A percentile compares a stretch with the other conserved stretches of the same genome.
Conservation (phyloP, 1,140 invertebrate species). For the Neodiprion lecontei region DNA sequence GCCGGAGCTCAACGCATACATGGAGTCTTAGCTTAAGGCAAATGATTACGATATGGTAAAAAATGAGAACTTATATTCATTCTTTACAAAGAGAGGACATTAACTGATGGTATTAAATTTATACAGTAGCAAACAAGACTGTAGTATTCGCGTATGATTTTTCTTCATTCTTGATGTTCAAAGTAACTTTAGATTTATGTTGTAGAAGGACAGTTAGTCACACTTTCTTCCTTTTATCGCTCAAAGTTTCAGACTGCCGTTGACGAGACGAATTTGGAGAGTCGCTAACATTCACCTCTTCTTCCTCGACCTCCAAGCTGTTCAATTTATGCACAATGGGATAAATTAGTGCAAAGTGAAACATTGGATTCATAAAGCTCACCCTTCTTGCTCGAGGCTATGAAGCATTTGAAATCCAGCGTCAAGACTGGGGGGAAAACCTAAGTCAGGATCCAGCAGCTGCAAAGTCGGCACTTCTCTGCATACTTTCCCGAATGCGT, state of each 20-base stretch:
- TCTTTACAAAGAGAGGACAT: no score
- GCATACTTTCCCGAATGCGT: constrained; percentile 55
- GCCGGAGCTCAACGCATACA: no score
- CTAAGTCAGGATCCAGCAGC: constrained; percentile 58
- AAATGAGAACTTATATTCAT: no score
- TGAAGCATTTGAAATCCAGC: constrained; percentile 64
- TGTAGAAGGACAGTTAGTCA: background rate
- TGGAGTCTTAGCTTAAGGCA: no score
- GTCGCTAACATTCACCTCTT: constrained; percentile 49
- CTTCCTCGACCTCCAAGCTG: constrained; percentile 52
- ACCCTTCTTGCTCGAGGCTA: constrained; percentile 61
- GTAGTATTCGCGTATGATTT: background rate
- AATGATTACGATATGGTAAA: no score
- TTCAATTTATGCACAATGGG: constrained; percentile 43
- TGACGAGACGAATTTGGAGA: constrained; percentile 32
- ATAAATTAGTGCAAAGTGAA: constrained; percentile 7
- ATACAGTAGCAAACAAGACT: no score
- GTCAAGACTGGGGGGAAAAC: constrained; percentile 60
- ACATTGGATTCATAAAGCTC: constrained; percentile 32
- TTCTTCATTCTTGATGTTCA: background rate
- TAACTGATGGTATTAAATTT: no score
- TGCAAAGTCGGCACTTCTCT: constrained; percentile 58
- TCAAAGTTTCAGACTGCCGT: background rate
- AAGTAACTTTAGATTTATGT: no score
- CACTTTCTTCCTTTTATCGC: background rate